These are phyloP conservation scores for Allolobophora icterica DNA, from an alignment of 2,888 invertebrate species.

Conservation along the genomic window DNA sequence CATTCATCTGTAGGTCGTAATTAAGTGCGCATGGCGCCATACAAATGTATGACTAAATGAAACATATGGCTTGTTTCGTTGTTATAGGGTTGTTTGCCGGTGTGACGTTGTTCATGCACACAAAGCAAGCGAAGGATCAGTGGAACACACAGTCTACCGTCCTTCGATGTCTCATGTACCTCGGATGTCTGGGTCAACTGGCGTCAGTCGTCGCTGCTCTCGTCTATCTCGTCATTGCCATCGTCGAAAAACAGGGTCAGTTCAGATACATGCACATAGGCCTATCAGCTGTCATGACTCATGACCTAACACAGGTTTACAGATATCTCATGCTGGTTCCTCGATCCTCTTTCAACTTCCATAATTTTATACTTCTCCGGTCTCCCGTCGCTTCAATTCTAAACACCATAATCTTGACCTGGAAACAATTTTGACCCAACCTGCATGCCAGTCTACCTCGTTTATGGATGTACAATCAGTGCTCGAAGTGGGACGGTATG, in stretches of 20 bases:
- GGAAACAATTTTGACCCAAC: too few species aligned
- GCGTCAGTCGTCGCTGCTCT: slow-evolving; percentile 59
- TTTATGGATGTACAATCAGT: too few species aligned
- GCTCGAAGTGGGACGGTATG: too few species aligned
- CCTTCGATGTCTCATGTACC: slow-evolving; percentile 54
- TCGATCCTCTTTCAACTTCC: neutral
- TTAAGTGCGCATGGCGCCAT: neutral
- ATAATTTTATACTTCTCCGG: too few species aligned
- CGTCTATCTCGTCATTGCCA: slow-evolving; percentile 57
- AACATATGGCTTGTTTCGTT: too few species aligned
- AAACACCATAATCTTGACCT: too few species aligned
- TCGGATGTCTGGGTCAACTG: slow-evolving; percentile 59
- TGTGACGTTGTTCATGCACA: slow-evolving; percentile 55
- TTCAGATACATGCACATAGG: too few species aligned
- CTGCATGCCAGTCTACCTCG: too few species aligned
- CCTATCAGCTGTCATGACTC: too few species aligned
- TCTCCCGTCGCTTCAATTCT: too few species aligned
- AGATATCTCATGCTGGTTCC: neutral
- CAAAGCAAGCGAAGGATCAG: slow-evolving; percentile 50
- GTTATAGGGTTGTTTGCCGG: slow-evolving; percentile 56
- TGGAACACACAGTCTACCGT: slow-evolving; percentile 51
- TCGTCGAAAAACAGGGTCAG: slow-evolving; percentile 54
- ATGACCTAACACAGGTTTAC: too few species aligned
- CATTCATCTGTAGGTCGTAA: too few species aligned
- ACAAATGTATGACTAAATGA: neutral